Conservation (phyloP, 30 jellyfish, hydroid and myxozoan species). For the Turritopsis rubra region DNA sequence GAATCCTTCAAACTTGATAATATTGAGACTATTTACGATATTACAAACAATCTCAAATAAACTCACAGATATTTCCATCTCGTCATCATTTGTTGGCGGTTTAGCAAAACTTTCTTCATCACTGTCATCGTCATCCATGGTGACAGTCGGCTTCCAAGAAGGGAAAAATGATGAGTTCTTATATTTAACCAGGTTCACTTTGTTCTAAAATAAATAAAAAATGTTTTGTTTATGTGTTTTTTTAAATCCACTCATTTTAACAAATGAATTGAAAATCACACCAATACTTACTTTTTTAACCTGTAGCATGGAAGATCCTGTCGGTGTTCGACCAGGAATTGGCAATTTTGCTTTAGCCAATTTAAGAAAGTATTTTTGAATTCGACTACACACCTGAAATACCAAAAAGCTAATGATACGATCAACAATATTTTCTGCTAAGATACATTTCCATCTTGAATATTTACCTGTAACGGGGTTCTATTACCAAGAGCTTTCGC, state of each 20-base stretch:
- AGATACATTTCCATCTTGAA: too few relatives aligned
- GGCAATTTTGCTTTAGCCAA: conserved; percentile 92
- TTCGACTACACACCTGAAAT: conserved; percentile 79
- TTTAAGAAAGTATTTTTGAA: conserved; percentile 79
- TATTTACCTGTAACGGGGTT: conserved; percentile 65
- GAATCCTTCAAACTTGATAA: too few relatives aligned
- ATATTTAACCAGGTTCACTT: conserved; percentile 67
- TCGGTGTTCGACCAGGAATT: conserved; percentile 84
- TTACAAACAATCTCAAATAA: neutral
- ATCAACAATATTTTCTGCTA: neutral
- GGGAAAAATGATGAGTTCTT: conserved; percentile 86
- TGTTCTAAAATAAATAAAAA: conserved; percentile 33
- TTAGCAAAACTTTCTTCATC: conserved; percentile 44
- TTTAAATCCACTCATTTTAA: too few relatives aligned
- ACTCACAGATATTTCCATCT: conserved; percentile 47
- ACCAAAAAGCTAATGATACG: neutral
- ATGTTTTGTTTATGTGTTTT: neutral
- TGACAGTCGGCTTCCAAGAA: conserved; percentile 83
- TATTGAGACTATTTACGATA: too few relatives aligned
- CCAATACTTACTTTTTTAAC: neutral
- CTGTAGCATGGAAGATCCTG: conserved; percentile 41
- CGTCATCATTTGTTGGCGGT: conserved; percentile 34
- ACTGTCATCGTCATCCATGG: conserved; percentile 73
- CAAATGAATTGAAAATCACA: too few relatives aligned
- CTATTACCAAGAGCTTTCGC: conserved; percentile 92